Percentiles rank a stretch among this genome's conserved stretches.
Conservation (phyloP, 2,797 vertebrate genomes). For the Fistularia commersonii region DNA sequence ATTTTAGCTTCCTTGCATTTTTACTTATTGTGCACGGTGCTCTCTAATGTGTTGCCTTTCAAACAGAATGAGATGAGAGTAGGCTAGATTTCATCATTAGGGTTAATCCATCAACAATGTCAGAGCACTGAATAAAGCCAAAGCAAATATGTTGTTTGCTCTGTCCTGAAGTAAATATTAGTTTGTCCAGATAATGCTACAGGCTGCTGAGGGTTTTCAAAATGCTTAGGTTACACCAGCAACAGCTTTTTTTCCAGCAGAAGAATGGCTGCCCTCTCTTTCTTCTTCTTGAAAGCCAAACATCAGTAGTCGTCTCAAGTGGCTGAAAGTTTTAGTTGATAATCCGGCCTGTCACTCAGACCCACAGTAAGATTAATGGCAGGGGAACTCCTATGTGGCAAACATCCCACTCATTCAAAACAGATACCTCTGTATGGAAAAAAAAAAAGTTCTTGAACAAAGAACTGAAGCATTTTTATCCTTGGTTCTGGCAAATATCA, state of each 20-base stretch:
- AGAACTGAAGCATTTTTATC: not conserved
- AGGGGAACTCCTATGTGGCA: conserved; percentile 65
- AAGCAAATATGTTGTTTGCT: conserved; percentile 67
- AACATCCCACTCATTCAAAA: conserved; percentile 67
- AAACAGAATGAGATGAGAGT: conserved; percentile 50
- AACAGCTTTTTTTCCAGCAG: conserved; percentile 42
- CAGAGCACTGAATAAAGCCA: conserved; percentile 54
- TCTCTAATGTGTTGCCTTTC: conserved; percentile 42
- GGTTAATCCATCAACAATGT: conserved; percentile 73
- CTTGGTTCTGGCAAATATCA: too few relatives aligned
- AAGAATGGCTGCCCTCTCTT: conserved; percentile 64
- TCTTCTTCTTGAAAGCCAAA: conserved; percentile 71
- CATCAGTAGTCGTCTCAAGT: conserved; percentile 75
- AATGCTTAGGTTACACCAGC: conserved; percentile 66
- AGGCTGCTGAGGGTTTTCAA: conserved; percentile 60
- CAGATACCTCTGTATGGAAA: conserved; percentile 53
- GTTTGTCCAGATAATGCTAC: conserved; percentile 72
- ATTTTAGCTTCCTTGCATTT: not conserved
- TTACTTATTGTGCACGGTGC: conserved; percentile 35
- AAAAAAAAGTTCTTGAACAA: conserved; percentile 11
- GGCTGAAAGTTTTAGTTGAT: conserved; percentile 73
- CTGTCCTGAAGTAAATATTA: conserved; percentile 72
- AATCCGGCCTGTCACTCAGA: conserved; percentile 66
- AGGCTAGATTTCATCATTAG: conserved; percentile 62
- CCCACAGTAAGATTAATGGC: conserved; percentile 65